Evolutionary conservation across 2,888 invertebrate genomes (phyloP).

Genomic region (Coelogynopora nodosa): DNA sequence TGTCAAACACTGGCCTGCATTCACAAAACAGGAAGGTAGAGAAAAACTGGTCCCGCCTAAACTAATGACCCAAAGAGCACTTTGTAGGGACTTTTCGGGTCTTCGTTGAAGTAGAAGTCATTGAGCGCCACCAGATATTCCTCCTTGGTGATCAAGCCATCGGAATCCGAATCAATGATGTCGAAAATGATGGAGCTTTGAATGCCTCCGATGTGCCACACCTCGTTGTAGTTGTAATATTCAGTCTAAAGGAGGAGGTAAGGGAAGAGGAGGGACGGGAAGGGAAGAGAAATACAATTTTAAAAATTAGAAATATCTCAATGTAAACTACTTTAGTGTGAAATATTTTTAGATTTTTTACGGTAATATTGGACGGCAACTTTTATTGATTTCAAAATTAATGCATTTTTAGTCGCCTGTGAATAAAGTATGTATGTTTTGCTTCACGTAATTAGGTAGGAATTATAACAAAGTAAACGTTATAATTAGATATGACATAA

Average conservation of each 20-base stretch:
- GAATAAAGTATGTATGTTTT: too few species aligned
- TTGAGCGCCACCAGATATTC: not conserved
- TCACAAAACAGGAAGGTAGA: too few species aligned
- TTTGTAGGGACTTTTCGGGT: not conserved
- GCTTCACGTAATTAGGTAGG: too few species aligned
- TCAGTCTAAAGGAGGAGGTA: not conserved
- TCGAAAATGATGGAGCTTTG: not conserved
- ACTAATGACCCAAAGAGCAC: conserved; percentile 20
- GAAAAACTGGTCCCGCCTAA: too few species aligned
- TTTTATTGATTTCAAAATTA: too few species aligned
- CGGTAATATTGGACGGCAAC: too few species aligned
- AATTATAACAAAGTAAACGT: too few species aligned
- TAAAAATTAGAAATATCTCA: not conserved
- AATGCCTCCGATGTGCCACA: conserved; percentile 22
- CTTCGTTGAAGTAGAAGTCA: conserved; percentile 33
- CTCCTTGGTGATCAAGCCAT: not conserved
- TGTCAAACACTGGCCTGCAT: too few species aligned
- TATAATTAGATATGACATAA: too few species aligned
- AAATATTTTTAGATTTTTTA: too few species aligned
- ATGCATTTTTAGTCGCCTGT: too few species aligned
- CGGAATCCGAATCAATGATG: not conserved
- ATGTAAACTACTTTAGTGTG: too few species aligned
- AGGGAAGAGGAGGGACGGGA: not conserved
- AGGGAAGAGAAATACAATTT: not conserved
- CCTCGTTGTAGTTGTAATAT: not conserved